phyloP scores from a whole-genome alignment of 2,888 invertebrate genomes.

The Sceliomorpha sp. region DNA sequence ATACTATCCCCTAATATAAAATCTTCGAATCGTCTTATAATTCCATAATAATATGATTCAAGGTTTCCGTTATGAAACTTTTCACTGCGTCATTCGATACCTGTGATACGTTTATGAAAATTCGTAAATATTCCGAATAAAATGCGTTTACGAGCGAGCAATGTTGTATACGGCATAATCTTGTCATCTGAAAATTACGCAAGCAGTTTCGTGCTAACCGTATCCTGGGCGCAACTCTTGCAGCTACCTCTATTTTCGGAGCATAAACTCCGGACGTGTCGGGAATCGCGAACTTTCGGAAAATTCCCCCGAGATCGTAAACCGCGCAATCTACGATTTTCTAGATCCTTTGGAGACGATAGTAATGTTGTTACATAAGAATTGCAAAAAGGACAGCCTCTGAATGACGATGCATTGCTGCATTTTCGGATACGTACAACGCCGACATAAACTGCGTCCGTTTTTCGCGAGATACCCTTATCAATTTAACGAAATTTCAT shows the following conservation, averaged over 20 bases:
- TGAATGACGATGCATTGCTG: conserved; percentile 31
- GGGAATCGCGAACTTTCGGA: conserved; percentile 50
- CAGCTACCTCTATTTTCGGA: conserved; percentile 48
- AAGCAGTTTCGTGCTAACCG: conserved; percentile 46
- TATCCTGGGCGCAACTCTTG: conserved; percentile 35
- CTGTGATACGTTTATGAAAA: conserved; percentile 53
- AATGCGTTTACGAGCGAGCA: conserved; percentile 49
- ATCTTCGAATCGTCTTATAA: too few relatives aligned
- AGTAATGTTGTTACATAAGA: conserved; percentile 39
- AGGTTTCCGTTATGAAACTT: conserved; percentile 9
- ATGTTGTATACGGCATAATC: conserved; percentile 54
- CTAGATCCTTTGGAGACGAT: conserved; percentile 48
- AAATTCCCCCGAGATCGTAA: conserved; percentile 49
- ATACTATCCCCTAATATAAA: too few relatives aligned
- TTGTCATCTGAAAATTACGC: conserved; percentile 57
- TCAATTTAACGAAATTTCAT: neutral
- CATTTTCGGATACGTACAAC: conserved; percentile 25
- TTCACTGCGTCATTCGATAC: conserved; percentile 39
- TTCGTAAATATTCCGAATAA: conserved; percentile 43
- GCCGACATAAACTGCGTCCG: conserved; percentile 8
- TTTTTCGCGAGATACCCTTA: conserved; percentile 5
- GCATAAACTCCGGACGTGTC: conserved; percentile 56
- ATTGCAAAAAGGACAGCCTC: conserved; percentile 31
- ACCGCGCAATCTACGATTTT: conserved; percentile 46
- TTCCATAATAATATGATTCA: too few relatives aligned